These are phyloP conservation scores for Sycophila sp. DNA, from an alignment of 1,140 invertebrate genomes.

Conservation along the genomic window DNA sequence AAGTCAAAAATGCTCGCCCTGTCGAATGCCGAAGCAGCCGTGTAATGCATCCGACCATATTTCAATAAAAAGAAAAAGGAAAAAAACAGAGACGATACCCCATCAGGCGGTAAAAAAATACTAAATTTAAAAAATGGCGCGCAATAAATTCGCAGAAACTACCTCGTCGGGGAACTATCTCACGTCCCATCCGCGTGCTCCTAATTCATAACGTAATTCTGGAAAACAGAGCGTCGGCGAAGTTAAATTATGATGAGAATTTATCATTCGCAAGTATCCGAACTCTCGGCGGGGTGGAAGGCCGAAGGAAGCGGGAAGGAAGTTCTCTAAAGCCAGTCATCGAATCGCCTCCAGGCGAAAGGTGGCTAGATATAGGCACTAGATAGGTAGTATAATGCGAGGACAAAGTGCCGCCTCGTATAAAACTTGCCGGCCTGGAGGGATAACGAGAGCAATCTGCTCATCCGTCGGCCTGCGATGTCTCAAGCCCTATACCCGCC, in stretches of 20 bases:
- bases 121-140: too few relatives aligned
- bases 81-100: too few relatives aligned
- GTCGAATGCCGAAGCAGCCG: too few relatives aligned
- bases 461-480: slow-evolving; percentile 51
- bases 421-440: slow-evolving; percentile 48
- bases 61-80: too few relatives aligned
- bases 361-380: slow-evolving; percentile 37
- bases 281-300: slow-evolving; percentile 8
- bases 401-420: slow-evolving; percentile 47
- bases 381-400: slow-evolving; percentile 43
- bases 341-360: neutral
- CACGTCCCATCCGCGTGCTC: too few relatives aligned
- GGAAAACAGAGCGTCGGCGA: neutral
- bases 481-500: slow-evolving; percentile 40
- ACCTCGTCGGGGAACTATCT: too few relatives aligned
- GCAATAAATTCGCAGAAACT: too few relatives aligned
- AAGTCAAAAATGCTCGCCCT: too few relatives aligned
- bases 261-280: slow-evolving; percentile 7
- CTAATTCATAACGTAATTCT: too few relatives aligned
- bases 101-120: too few relatives aligned
- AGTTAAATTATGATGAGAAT: slow-evolving; percentile 3
- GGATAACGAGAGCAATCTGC: slow-evolving; percentile 59
- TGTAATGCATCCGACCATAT: too few relatives aligned
- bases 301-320: neutral
- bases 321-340: slow-evolving; percentile 4